Base-by-base conservation (phyloP, 2,113 vertebrate species). In the Peucedramus taeniatus region DNA sequence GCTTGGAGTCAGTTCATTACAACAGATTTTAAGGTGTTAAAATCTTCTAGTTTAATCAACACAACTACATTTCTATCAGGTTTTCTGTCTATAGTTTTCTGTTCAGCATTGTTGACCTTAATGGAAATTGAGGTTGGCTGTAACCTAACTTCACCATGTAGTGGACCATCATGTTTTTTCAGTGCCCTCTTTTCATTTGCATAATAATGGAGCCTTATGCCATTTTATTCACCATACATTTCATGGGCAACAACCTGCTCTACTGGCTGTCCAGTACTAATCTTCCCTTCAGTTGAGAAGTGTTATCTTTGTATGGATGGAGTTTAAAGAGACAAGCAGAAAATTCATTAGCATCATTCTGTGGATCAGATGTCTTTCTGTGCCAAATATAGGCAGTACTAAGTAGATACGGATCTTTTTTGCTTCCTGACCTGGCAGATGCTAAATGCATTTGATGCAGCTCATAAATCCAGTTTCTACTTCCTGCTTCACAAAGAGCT, bases 381-480 rank as follows among this genome's bases (percentile, higher is more conserved):
- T 93, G 87, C 93, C 92, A 88, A 86, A 93, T 95, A 90, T 56
- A 94, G 85, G 40, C 90, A 51, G 59, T 70, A 47, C 68, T 94
- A 94, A 93, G 85, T 71, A 95, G 91, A 79, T 79, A 65, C 0
- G 61, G 39, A 87, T 97, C 92, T 79, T 91, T 91, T 94, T 75
- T 53, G 42, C 71, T 96, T 96, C 93, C 90, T 94, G 95, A 64
- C 61, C 63, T 4, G 3, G 75, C 87, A 92, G 92, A 94, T 88
- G 92, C 82, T 92, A 89, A 94, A 79, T 92, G 92, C 90, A 85
- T 96, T 80, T 82, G 90, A 88, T 93, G 82, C 93, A 90, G 82
- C 64, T 95, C 94, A 88, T 97, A 97, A 96, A 94, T 96, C 71
- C 75, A 66, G 63, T 78, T 92, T 88, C 59, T 88, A 44, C 90